Evolutionary conservation across 2,113 vertebrate genomes (phyloP).

Genomic region (Todiramphus saurophagus): DNA sequence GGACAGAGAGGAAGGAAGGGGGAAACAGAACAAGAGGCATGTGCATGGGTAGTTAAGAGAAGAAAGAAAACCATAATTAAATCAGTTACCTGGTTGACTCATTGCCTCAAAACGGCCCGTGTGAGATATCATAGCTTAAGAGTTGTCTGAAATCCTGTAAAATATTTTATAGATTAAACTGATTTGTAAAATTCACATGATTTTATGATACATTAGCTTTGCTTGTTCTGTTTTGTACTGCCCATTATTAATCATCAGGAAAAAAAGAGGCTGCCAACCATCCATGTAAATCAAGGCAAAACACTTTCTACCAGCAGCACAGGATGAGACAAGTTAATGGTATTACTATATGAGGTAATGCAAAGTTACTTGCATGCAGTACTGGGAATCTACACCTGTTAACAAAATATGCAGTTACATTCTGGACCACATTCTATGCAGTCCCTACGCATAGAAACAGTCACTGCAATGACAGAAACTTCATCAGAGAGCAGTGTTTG

Average conservation of each 20-base stretch:
- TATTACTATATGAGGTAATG: not conserved
- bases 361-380: not conserved
- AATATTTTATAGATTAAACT: not conserved
- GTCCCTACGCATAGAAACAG: not conserved
- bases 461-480: not conserved
- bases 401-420: not conserved
- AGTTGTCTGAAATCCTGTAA: not conserved
- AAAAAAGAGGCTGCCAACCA: not conserved
- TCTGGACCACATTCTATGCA: not conserved
- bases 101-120: not conserved
- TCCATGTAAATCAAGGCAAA: not conserved
- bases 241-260: not conserved
- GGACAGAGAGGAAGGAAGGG: not conserved
- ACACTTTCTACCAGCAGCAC: not conserved
- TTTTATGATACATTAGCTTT: not conserved
- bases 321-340: not conserved
- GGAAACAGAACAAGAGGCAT: not conserved
- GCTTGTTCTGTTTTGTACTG: not conserved
- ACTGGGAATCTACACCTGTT: not conserved
- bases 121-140: not conserved
- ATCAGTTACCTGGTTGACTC: not conserved
- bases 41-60: rapidly evolving
- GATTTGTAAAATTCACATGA: not conserved
- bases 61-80: not conserved
- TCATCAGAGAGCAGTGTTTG: not conserved